A percentile compares a stretch with the other conserved stretches of the same genome.
These are phyloP conservation scores for Drosophila takahashii DNA, from an alignment of 1,140 invertebrate species.

Conservation along the genomic window DNA sequence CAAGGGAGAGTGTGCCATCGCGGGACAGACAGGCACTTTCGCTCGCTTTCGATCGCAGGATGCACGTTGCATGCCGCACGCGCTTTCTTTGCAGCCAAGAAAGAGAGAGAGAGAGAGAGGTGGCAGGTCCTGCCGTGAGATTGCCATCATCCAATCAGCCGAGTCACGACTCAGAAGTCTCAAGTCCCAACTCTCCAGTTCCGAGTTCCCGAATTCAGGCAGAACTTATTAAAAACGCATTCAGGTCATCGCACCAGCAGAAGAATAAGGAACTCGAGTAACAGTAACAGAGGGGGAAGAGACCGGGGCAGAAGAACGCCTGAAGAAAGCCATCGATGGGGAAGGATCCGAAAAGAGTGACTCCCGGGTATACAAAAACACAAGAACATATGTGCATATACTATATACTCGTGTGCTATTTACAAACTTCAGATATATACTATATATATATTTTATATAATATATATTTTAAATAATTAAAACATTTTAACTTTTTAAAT, in stretches of 20 bases:
- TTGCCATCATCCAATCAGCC: conserved; percentile 74
- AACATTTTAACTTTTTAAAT: too few species aligned
- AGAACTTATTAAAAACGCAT: conserved; percentile 74
- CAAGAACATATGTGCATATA: too few species aligned
- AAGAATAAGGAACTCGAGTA: conserved; percentile 13
- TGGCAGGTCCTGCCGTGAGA: conserved; percentile 54
- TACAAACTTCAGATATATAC: too few species aligned
- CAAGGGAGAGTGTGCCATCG: conserved; percentile 25
- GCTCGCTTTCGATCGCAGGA: conserved; percentile 30
- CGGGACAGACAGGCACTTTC: conserved; percentile 36
- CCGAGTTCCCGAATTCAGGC: conserved; percentile 13
- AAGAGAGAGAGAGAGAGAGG: not conserved
- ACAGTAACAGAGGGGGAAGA: conserved; percentile 1
- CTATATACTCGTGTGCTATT: too few species aligned
- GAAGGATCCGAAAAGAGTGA: not conserved
- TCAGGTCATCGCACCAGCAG: conserved; percentile 52
- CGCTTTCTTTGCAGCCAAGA: conserved; percentile 37
- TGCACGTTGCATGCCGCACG: conserved; percentile 67
- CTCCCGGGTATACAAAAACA: not conserved
- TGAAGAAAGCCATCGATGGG: not conserved
- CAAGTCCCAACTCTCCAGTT: conserved; percentile 13
- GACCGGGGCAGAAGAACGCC: not conserved
- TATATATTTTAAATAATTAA: too few species aligned
- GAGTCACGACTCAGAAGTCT: not conserved
- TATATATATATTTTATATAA: too few species aligned